Evolutionary conservation across 2,888 invertebrate genomes (phyloP).

Genomic region (Tinea pellionella): DNA sequence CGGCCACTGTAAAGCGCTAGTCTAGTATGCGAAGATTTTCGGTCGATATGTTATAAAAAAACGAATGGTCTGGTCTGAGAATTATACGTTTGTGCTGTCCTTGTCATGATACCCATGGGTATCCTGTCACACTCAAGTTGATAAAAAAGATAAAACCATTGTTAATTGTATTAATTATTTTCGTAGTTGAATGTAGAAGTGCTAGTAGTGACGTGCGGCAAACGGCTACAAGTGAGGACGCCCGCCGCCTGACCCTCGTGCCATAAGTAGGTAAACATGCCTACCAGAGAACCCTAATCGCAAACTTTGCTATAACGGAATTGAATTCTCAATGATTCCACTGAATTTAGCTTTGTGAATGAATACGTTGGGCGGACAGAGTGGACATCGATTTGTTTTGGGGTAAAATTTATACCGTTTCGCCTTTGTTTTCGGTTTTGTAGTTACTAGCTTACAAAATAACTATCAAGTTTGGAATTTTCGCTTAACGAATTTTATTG

Average conservation of each 20-base stretch:
- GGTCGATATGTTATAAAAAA: no score
- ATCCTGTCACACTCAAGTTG: no score
- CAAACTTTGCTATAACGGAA: slow-evolving; percentile 8
- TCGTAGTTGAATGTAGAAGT: slow-evolving; percentile 9
- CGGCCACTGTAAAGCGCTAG: no score
- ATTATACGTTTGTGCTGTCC: no score
- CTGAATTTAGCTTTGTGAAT: slow-evolving; percentile 13
- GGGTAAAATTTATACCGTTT: neutral
- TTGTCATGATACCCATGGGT: no score
- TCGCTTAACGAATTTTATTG: neutral
- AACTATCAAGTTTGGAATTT: slow-evolving; percentile 4
- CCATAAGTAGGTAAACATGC: slow-evolving; percentile 7
- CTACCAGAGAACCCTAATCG: slow-evolving; percentile 10
- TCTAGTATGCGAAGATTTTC: no score
- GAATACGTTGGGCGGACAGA: slow-evolving; percentile 4
- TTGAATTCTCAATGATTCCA: slow-evolving; percentile 9
- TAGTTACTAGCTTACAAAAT: slow-evolving; percentile 10
- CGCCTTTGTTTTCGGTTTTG: slow-evolving; percentile 7
- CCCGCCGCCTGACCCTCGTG: neutral
- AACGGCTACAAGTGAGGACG: neutral
- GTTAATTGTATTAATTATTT: neutral
- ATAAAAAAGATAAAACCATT: no score
- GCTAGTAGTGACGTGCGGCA: neutral
- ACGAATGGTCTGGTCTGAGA: no score
- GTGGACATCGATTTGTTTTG: slow-evolving; percentile 7